Evolutionary conservation across 2,113 vertebrate species (phyloP), one percentile per base, ranked within the genome.

Genomic region (Aspiorhynchus laticeps): DNA sequence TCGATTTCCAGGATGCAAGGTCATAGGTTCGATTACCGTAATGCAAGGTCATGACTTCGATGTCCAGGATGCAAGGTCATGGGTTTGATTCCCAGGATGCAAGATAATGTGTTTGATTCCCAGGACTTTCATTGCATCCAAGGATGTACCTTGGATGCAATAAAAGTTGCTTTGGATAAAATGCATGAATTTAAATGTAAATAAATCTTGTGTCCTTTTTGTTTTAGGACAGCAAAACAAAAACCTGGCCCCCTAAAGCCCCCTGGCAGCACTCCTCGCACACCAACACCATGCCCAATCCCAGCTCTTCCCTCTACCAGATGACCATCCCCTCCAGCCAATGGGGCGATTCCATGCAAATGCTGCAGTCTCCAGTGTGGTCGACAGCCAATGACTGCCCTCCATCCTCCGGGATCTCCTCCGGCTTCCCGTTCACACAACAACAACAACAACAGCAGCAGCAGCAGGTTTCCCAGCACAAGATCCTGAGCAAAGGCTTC

Each of bases 161-260:
- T 59, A 24, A 59, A 59, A 59, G 56, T 59, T 24, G 1, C 21
- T 59, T 59, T 59, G 24, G 56, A 59, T 59, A 59, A 59, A 24
- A 24, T 24, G 8, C 56, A 59, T 59, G 21, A 59, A 24, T 59
- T 8, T 24, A 24, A n/a, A 59, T 59, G 21, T 59, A 59, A 56
- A 59, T 73, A 24, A 5, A 21, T 41, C 4, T 56, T 28, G 0
- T 65, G 19, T 28, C 19, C 15, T 77, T 15, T 7, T 0, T 21
- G 82, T 15, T 87, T 65, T 95, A 99, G 98, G 98, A 99, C 83
- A 98, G 96, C 89, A 99, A 99, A 95, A 99, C 98, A 91, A 99
- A 99, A 95, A 99, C 98, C 0, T 99, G 98, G 98, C 98, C 98
- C 24, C 98, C 98, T 1, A 99, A 99, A 93, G 98, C 98, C 1